Evolutionary conservation across 2,797 vertebrate species (phyloP).

Genomic region (Acestrorhynchus altus): DNA sequence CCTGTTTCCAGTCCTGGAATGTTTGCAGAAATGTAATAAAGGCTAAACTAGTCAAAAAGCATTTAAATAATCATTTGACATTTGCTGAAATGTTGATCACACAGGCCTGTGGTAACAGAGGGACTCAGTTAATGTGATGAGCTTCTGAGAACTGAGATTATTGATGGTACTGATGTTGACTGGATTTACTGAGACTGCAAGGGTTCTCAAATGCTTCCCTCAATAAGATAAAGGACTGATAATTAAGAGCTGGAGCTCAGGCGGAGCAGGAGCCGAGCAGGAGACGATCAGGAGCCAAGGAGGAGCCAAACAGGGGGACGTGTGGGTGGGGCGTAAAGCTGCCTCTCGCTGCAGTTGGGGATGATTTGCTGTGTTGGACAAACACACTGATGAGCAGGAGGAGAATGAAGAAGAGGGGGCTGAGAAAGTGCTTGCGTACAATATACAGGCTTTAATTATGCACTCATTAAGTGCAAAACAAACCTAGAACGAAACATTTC

Average conservation of each 20-base stretch:
- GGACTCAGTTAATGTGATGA: no score
- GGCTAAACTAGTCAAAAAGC: no score
- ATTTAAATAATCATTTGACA: no score
- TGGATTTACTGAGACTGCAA: no score
- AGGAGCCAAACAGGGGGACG: background rate
- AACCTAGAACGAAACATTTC: no score
- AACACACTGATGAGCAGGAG: background rate
- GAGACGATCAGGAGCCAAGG: no score
- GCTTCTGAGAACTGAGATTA: no score
- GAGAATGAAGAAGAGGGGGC: background rate
- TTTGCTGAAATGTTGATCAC: no score
- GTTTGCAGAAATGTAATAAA: no score
- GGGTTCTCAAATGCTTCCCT: background rate
- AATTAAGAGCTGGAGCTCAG: background rate
- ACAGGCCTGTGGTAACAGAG: no score
- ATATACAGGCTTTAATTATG: background rate
- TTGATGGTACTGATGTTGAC: no score
- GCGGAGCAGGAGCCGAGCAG: background rate
- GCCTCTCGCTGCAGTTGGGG: background rate
- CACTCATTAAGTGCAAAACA: background rate
- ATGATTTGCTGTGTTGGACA: constrained; percentile 19
- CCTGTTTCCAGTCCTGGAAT: no score
- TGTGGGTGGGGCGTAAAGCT: background rate
- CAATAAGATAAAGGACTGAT: background rate
- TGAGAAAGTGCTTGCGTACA: background rate